Conservation (phyloP, 2,113 vertebrate species). For the Pipra filicauda region DNA sequence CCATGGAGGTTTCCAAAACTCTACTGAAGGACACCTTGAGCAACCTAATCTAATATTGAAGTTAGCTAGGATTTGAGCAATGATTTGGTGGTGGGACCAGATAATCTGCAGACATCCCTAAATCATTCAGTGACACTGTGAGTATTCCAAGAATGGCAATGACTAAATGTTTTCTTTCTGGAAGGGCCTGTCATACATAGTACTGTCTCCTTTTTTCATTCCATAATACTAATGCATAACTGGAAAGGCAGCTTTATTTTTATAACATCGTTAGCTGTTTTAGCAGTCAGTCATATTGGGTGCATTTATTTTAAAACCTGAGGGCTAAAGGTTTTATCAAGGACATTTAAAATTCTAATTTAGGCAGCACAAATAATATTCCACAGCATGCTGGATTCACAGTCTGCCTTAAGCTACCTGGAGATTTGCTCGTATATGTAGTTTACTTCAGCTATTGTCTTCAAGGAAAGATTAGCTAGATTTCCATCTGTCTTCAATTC, state of each 20-base stretch:
- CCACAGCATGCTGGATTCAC: background rate
- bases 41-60: background rate
- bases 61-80: background rate
- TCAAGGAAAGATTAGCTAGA: background rate
- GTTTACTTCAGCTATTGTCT: background rate
- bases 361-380: background rate
- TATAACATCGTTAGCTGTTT: background rate
- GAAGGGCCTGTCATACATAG: background rate
- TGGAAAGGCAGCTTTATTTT: constrained; percentile 15
- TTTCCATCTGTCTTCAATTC: background rate
- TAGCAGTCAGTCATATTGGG: background rate
- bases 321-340: background rate
- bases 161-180: background rate
- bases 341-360: background rate
- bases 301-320: background rate
- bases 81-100: background rate
- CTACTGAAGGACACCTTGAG: background rate
- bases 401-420: background rate
- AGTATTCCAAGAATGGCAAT: background rate
- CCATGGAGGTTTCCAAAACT: background rate
- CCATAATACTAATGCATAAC: background rate
- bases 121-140: background rate
- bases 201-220: background rate
- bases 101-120: background rate
- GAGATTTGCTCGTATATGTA: background rate